phyloP scores from a whole-genome alignment of 2,113 vertebrate species.

The Equus quagga region DNA sequence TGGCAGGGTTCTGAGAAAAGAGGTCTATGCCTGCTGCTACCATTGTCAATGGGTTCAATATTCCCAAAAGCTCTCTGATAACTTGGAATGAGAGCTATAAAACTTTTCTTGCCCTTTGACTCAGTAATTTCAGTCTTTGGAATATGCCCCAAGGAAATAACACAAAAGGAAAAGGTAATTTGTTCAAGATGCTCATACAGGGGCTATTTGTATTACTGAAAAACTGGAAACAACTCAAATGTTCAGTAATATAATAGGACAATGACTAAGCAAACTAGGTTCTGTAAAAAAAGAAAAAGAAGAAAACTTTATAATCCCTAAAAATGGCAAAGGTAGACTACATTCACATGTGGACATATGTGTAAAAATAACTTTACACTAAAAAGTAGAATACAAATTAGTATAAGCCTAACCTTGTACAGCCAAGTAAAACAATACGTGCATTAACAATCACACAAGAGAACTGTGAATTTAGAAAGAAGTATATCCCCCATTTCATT shows the following conservation, averaged over 20 bases:
- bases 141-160: constrained; percentile 56
- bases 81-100: constrained; percentile 44
- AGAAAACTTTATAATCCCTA: constrained; percentile 35
- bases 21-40: not conserved
- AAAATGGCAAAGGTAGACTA: not conserved
- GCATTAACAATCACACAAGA: not conserved
- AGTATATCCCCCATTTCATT: not conserved
- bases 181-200: constrained; percentile 49
- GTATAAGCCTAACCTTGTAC: not conserved
- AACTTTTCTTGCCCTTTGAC: constrained; percentile 46
- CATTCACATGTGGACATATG: not conserved
- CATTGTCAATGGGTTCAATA: not conserved
- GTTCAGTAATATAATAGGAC: constrained; percentile 23
- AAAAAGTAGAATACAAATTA: not conserved
- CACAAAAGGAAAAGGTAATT: constrained; percentile 48
- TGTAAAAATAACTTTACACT: not conserved
- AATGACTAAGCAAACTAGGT: constrained; percentile 21
- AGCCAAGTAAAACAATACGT: not conserved
- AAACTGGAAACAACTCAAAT: constrained; percentile 40
- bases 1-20: not conserved
- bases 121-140: constrained; percentile 54
- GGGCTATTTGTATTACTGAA: constrained; percentile 25
- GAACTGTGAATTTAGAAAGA: constrained; percentile 9
- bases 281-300: constrained; percentile 14
- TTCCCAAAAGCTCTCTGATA: constrained; percentile 54